phyloP scores from a whole-genome alignment of 2,888 invertebrate species.

The Stenodema calcarata region DNA sequence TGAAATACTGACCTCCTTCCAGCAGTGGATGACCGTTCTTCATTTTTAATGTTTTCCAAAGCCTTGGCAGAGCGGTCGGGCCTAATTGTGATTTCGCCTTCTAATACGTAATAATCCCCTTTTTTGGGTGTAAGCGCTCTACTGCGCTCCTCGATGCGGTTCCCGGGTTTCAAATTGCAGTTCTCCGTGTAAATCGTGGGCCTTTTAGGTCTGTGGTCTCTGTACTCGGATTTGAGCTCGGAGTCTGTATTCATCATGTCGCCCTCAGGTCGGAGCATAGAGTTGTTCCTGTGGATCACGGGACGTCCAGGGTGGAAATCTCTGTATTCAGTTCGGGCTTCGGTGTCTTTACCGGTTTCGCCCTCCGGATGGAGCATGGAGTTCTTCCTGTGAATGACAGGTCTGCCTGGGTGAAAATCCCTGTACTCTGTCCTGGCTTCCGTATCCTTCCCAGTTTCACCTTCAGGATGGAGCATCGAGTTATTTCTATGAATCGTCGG shows the following conservation, averaged over 20 bases:
- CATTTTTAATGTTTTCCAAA: conserved; percentile 35
- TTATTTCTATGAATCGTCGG: conserved; percentile 48
- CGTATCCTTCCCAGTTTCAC: conserved; percentile 50
- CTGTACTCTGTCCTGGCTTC: conserved; percentile 51
- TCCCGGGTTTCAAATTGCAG: conserved; percentile 53
- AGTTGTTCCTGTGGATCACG: conserved; percentile 45
- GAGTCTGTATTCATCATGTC: conserved; percentile 47
- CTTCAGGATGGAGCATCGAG: conserved; percentile 53
- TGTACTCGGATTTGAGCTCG: conserved; percentile 52
- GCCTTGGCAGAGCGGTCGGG: conserved; percentile 38
- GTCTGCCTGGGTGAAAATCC: conserved; percentile 54
- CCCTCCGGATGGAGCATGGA: conserved; percentile 53
- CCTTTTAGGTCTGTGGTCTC: conserved; percentile 52
- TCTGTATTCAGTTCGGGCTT: conserved; percentile 49
- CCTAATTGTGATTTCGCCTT: conserved; percentile 52
- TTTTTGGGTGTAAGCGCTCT: conserved; percentile 26
- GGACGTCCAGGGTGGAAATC: conserved; percentile 54
- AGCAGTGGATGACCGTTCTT: conserved; percentile 34
- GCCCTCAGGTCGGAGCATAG: conserved; percentile 53
- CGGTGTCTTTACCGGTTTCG: conserved; percentile 52
- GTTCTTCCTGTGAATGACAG: conserved; percentile 49
- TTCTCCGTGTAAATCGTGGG: conserved; percentile 53
- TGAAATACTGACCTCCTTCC: conserved; percentile 46
- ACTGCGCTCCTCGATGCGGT: conserved; percentile 42
- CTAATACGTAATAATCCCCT: conserved; percentile 47